Base-by-base conservation (phyloP, 2,113 vertebrate genomes). In the Stegostoma tigrinum region DNA sequence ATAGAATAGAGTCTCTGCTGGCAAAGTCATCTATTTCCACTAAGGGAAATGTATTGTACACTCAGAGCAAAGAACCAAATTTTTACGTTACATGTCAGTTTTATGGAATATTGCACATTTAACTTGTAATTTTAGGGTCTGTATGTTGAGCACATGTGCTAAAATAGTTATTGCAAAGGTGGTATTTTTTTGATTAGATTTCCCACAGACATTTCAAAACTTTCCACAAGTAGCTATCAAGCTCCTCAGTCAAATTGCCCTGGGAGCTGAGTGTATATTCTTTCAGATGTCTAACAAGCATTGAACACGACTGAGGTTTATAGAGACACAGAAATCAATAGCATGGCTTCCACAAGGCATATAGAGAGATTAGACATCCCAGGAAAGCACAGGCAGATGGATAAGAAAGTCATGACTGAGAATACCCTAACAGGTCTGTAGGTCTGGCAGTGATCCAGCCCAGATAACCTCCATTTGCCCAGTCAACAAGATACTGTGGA, bases 321-420 rank as follows among this genome's bases (percentile, higher is more conserved):
- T 97, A 97, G 97, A 98, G 97, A 98, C 97, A 97, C 97, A 98
- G 97, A 97, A 98, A 98, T 98, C 98, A 97, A 98, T 98, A 98
- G 96, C 0, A 96, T 97, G 96, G 98, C 97, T 97, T 97, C 97
- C 97, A 97, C 97, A 96, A 97, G 98, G 97, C 97, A 97, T 96
- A 83, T 97, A 96, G 97, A 97, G 98, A 98, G 98, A 98, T 98
- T 98, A 98, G 97, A 96, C 96, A 96, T 98, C 98, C 97, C 97
- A 97, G 96, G 96, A 97, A 97, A 97, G 97, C 97, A 68, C 96
- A 96, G 97, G 96, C 97, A 72, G 97, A 55, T 97, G 97, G 96
- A 97, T 96, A 97, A 96, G 96, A 96, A 97, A 98, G 97, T 97
- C 98, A 97, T 98, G 98, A 98, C 98, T 98, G 96, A 75, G 97